Evolutionary conservation across 2,113 vertebrate genomes (phyloP).

Genomic region (Solea solea): DNA sequence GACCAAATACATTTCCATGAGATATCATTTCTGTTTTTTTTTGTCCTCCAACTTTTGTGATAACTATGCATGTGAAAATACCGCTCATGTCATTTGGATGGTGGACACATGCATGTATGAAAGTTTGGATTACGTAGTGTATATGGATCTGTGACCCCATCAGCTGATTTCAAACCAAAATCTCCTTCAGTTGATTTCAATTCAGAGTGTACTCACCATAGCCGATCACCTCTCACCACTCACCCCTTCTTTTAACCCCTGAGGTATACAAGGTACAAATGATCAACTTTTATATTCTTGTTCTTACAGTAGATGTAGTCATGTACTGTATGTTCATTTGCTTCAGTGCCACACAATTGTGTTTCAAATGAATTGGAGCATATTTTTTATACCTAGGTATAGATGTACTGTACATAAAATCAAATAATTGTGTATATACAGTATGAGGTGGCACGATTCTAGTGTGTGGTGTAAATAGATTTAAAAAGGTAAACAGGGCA

Average conservation of each 20-base stretch:
- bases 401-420: constrained; percentile 57
- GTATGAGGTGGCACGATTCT: constrained; percentile 43
- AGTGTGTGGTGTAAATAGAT: constrained; percentile 69
- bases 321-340: constrained; percentile 53
- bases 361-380: constrained; percentile 66
- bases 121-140: constrained; percentile 2
- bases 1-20: constrained; percentile 18
- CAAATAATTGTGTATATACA: constrained; percentile 43
- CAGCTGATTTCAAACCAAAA: constrained; percentile 28
- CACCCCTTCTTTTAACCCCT: constrained; percentile 31
- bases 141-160: not conserved
- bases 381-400: constrained; percentile 81
- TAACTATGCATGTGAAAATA: constrained; percentile 23
- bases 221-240: constrained; percentile 35
- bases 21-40: constrained; percentile 12
- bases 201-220: constrained; percentile 44
- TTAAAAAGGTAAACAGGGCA: constrained; percentile 46
- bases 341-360: constrained; percentile 57
- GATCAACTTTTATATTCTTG: constrained; percentile 60
- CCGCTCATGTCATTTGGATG: constrained; percentile 17
- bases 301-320: constrained; percentile 52
- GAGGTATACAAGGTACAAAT: constrained; percentile 55
- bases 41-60: constrained; percentile 1
- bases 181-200: constrained; percentile 17
- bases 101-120: constrained; percentile 18